Conservation (phyloP, 2,113 vertebrate species). For the Onychorhynchus coronatus region DNA sequence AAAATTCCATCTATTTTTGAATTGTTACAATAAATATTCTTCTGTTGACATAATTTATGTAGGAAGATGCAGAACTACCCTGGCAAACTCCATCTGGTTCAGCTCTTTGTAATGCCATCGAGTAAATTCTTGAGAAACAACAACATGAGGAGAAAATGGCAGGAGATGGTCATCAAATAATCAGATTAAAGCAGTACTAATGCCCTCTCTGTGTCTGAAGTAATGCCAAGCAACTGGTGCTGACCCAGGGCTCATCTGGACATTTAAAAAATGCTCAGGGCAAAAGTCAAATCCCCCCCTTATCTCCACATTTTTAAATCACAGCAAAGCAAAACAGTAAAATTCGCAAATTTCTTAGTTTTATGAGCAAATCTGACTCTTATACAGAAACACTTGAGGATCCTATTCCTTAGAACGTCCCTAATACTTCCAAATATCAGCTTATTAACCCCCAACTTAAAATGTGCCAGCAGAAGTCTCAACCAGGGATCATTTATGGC, state of each 20-base stretch:
- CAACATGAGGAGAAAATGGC: background rate
- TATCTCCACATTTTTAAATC: background rate
- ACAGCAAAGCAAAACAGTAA: background rate
- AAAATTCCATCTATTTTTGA: background rate
- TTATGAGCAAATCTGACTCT: background rate
- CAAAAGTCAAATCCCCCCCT: background rate
- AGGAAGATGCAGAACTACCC: background rate
- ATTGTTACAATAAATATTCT: background rate
- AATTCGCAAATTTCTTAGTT: background rate
- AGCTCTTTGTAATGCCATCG: background rate
- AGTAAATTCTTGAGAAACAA: background rate
- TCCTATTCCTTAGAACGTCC: background rate
- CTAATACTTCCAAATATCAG: background rate
- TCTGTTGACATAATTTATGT: background rate
- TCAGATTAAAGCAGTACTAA: background rate
- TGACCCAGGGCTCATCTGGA: background rate
- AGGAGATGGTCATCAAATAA: background rate
- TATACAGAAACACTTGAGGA: background rate
- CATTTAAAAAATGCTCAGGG: accelerated
- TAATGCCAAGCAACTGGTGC: background rate
- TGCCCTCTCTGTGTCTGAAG: background rate
- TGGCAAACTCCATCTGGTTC: background rate
- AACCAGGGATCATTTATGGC: background rate
- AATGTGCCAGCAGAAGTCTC: background rate
- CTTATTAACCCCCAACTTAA: background rate